A percentile compares a stretch with the other conserved stretches of the same genome.
phyloP scores from a whole-genome alignment of 2,797 vertebrate genomes.

The Poecilia gillii region DNA sequence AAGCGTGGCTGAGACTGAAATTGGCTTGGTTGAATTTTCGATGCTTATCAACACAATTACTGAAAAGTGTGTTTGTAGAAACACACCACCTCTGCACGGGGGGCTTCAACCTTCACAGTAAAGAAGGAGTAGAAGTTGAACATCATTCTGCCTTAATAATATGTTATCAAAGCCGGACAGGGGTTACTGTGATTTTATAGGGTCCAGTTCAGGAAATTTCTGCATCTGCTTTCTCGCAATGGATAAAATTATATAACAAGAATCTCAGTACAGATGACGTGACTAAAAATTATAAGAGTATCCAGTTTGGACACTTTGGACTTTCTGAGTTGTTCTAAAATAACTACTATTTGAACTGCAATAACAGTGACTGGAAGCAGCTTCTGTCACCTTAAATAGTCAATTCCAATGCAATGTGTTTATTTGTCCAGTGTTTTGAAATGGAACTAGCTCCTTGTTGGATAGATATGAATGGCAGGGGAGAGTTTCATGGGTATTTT shows the following conservation, averaged over 20 bases:
- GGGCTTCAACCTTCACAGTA: not conserved
- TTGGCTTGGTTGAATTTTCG: not conserved
- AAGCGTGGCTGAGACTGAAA: not conserved
- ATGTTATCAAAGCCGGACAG: not conserved
- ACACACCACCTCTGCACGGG: not conserved
- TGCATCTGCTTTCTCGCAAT: not conserved
- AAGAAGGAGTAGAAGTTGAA: not conserved
- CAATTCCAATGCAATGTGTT: not conserved
- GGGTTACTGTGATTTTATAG: not conserved
- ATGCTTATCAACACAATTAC: not conserved
- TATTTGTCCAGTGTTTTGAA: not conserved
- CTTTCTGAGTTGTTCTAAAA: not conserved
- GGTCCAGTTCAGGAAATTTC: not conserved
- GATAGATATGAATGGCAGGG: not conserved
- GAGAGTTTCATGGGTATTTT: constrained; percentile 6
- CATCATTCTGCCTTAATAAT: not conserved
- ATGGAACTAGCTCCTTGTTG: not conserved
- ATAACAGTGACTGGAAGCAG: not conserved
- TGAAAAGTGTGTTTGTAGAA: not conserved
- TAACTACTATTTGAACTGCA: not conserved
- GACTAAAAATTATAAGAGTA: not conserved
- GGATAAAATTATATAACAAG: not conserved
- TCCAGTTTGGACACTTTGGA: not conserved
- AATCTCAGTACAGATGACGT: not conserved
- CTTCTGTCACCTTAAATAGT: not conserved